These are phyloP conservation scores for Trochalopteron elliotii DNA, from an alignment of 2,113 vertebrate genomes.

Conservation along the genomic window DNA sequence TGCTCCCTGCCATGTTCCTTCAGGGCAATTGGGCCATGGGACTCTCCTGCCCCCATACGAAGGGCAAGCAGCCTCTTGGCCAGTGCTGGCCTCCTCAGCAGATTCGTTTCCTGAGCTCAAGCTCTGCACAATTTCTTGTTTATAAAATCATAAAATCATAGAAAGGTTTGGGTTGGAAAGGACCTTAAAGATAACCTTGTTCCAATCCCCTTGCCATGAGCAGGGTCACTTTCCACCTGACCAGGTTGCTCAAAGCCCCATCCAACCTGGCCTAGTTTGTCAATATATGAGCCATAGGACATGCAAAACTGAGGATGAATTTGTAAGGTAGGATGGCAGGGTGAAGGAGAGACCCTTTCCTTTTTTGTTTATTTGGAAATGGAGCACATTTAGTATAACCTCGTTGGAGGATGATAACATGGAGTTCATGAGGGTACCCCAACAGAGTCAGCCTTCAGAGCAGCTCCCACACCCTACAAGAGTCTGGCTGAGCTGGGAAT, in stretches of 20 bases:
- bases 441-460: neutral
- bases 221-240: neutral
- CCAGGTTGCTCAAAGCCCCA: neutral
- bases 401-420: neutral
- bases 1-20: fast-evolving
- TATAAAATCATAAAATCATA: neutral
- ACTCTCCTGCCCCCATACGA: neutral
- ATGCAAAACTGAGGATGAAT: neutral
- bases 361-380: neutral
- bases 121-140: neutral
- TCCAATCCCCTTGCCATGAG: neutral
- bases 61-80: fast-evolving
- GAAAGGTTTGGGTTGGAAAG: neutral
- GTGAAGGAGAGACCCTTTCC: neutral
- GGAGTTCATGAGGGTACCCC: neutral
- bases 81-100: fast-evolving
- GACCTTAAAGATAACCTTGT: neutral
- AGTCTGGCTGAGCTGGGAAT: neutral
- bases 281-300: fast-evolving
- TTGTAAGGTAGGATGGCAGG: neutral
- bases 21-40: fast-evolving
- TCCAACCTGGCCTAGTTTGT: neutral
- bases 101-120: neutral
- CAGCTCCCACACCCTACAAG: neutral
- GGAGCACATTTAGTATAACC: neutral